These are phyloP conservation scores for Aplidium turbinatum DNA, from an alignment of 23 tunicate genomes.

Conservation along the genomic window DNA sequence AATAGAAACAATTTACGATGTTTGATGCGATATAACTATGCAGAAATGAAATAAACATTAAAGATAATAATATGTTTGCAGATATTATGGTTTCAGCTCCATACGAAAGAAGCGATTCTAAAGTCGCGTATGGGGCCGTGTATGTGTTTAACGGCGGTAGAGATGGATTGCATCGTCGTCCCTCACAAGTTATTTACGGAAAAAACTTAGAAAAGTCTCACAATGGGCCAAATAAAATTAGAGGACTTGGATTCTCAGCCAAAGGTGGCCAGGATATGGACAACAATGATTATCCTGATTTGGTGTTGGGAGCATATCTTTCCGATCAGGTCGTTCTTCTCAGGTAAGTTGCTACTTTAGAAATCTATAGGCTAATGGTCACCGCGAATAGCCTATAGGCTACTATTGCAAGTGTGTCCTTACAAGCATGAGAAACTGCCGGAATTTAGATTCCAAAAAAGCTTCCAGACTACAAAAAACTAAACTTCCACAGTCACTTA, in stretches of 20 bases:
- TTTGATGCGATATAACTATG: too few relatives aligned
- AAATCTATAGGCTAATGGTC: too few relatives aligned
- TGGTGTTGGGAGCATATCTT: slow-evolving; percentile 70
- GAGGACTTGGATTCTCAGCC: slow-evolving; percentile 65
- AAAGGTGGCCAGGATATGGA: slow-evolving; percentile 82
- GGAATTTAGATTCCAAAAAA: too few relatives aligned
- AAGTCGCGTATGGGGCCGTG: slow-evolving; percentile 43
- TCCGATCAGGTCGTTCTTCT: slow-evolving; percentile 70
- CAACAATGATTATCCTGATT: slow-evolving; percentile 75
- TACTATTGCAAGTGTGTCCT: too few relatives aligned
- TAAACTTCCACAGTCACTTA: too few relatives aligned
- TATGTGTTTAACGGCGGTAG: slow-evolving; percentile 77
- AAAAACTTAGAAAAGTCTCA: slow-evolving; percentile 22
- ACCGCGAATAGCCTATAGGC: too few relatives aligned
- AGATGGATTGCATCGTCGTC: slow-evolving; percentile 38
- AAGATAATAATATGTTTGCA: slow-evolving; percentile 5
- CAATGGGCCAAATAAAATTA: slow-evolving; percentile 24
- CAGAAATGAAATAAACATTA: too few relatives aligned
- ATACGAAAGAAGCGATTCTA: slow-evolving; percentile 34
- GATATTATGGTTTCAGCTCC: slow-evolving; percentile 88
- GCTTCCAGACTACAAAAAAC: too few relatives aligned
- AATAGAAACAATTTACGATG: too few relatives aligned
- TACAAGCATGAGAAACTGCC: too few relatives aligned
- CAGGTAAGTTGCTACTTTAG: slow-evolving; percentile 57
- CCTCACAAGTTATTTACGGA: slow-evolving; percentile 78